Evolutionary conservation across 2,888 invertebrate species (phyloP), one percentile per base, ranked within the genome.

Genomic region (Alitta virens): DNA sequence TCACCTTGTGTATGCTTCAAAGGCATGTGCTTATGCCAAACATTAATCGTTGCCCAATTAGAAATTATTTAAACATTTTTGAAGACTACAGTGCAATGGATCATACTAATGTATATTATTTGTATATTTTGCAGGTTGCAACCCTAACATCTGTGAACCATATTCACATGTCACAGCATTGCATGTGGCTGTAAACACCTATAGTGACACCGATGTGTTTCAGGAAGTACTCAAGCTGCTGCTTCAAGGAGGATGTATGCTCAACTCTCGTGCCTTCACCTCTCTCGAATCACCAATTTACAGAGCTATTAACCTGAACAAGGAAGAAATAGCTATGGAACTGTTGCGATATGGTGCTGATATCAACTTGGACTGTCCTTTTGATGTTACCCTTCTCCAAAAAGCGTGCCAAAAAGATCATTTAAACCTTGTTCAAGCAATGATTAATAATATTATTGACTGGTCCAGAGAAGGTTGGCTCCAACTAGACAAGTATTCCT

Each of bases 211-310:
- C 2, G 33, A 26, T 16, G 46, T 63, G 16, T 72, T 72, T 52
- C 14, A 54, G 24, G 49, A 60, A n/a, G 51, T 69, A 27, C 59
- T 73, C n/a, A 52, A 65, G 33, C 18, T 56, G 24, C 63, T 72
- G 9, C 50, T 70, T 7, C 26, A 63, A 12, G 70, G 65, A 9
- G 67, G 68, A 16, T 71, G 69, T 51, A 42, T 55, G 3, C 56
- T 72, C 2, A 67, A 72, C 58, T 55, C 54, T 2, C 50, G 67
- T 18, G 70, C 71, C 2, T 71, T 64, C 56, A 64, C 53, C 33
- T 68, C 71, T 9, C 60, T 70, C 14, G 73, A 73, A 56, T 70
- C 72, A 9, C 72, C 73, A 2, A 42, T 73, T 14, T 72, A 72
- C 53, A 61, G 68, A 38, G 72, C 72, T 2, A 60, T 73, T 9